Evolutionary conservation across 2,797 vertebrate genomes (phyloP).

Genomic region (Mus spretus): DNA sequence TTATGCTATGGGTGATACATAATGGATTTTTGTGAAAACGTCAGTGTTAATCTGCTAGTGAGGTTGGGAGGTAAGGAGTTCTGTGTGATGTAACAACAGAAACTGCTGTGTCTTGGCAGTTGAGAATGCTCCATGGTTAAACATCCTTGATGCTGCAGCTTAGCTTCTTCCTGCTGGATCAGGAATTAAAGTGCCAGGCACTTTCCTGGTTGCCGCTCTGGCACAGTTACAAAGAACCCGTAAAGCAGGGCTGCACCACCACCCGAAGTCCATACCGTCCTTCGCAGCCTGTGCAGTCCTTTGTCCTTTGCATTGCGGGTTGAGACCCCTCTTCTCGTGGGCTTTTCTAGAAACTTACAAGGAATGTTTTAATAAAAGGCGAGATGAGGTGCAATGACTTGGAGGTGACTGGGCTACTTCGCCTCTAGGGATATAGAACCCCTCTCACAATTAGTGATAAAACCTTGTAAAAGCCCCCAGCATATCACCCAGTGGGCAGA

Average conservation of each 20-base stretch:
- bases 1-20: neutral
- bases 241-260: neutral
- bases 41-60: neutral
- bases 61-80: neutral
- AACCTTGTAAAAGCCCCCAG: neutral
- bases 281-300: neutral
- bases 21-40: neutral
- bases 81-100: no score
- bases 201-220: neutral
- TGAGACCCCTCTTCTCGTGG: neutral
- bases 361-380: neutral
- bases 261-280: neutral
- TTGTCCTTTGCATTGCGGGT: neutral
- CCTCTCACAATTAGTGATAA: neutral
- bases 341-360: neutral
- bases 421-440: neutral
- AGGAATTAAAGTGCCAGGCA: neutral
- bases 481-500: neutral
- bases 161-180: neutral
- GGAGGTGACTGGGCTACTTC: neutral
- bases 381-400: neutral
- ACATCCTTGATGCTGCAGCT: neutral
- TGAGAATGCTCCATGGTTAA: neutral
- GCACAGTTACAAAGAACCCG: no score
- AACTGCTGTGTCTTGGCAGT: neutral